Base-by-base conservation (phyloP, 2,113 vertebrate genomes). In the Thinocorus orbignyianus region DNA sequence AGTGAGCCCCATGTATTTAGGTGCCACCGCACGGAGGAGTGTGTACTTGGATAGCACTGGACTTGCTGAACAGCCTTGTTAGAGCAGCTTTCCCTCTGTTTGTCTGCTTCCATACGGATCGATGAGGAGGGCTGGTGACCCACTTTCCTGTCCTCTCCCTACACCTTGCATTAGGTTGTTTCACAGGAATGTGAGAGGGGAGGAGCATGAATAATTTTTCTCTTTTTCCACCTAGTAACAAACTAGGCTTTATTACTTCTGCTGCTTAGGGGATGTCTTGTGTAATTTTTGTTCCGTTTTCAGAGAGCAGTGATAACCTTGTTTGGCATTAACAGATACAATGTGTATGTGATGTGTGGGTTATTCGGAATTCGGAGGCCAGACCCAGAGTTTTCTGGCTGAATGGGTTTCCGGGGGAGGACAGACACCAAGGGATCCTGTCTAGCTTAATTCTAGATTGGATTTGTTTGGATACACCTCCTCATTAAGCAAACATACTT, bases 31-130 rank as follows among this genome's bases (percentile, higher is more conserved):
- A 12, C 31, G 35, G 20, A 65, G 72, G 8, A 39, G 19, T 0
- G 1, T 0, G 0, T 23, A 2, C 49, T 28, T 72, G 49, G 28
- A 28, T 11, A 22, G 62, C 16, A 1, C 15, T 46, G 74, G 66
- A 4, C 14, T 23, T 74, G 78, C n/a, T 14, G 35, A 25, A 3
- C 8, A 7, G 6, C 69, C 51, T 28, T 11, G 48, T 15, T 49
- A 41, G 49, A 33, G 74, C 58, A 58, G 37, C 76, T 79, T 52
- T 76, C 49, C 23, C 6, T 55, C 37, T 0, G 0, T 11, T 64
- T 1, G 0, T 57, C 52, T 5, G 2, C 66, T 33, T 41, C 76
- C 33, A 8, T 69, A 19, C 0, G 0, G 33, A 31, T 72, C 5
- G 1, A 1, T 49, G n/a, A 26, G 37, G 46, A 54, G 48, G 25